Percentiles rank a stretch among this genome's conserved stretches.
These are phyloP conservation scores for Pseudochirops cupreus DNA, from an alignment of 2,797 vertebrate genomes.

Conservation along the genomic window DNA sequence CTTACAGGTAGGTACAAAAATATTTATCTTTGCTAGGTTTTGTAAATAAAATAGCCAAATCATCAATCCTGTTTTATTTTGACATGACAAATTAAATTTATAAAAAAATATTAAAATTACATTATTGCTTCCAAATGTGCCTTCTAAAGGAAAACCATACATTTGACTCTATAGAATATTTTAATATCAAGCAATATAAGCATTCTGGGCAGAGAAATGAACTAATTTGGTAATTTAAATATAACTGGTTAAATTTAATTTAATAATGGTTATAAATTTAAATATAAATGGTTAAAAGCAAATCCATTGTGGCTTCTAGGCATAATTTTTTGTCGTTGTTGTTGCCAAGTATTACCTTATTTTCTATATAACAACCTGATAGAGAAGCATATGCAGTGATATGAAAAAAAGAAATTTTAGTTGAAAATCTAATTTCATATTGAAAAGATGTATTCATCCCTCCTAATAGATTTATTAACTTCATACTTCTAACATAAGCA, in stretches of 20 bases:
- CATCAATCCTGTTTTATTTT: neutral
- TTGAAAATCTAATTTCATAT: constrained; percentile 43
- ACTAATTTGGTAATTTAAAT: constrained; percentile 21
- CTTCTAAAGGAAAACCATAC: constrained; percentile 48
- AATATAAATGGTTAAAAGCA: constrained; percentile 27
- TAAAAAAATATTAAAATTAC: constrained; percentile 40
- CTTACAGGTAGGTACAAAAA: constrained; percentile 43
- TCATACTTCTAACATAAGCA: neutral
- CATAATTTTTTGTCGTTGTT: constrained; percentile 21
- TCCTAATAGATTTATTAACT: no score
- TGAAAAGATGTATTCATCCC: neutral
- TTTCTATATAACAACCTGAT: neutral
- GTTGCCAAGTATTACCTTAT: neutral
- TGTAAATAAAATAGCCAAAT: neutral
- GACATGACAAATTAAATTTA: neutral
- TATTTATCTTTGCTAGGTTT: constrained; percentile 37
- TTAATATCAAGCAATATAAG: constrained; percentile 33
- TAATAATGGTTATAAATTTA: neutral
- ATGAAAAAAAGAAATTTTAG: constrained; percentile 56
- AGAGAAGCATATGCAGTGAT: neutral
- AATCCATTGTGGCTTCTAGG: constrained; percentile 48
- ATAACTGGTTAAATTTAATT: no score
- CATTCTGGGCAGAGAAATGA: constrained; percentile 52
- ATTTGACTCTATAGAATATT: constrained; percentile 39
- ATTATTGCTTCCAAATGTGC: constrained; percentile 47